Conservation (phyloP, 2,797 vertebrate species). For the Bucorvus abyssinicus region DNA sequence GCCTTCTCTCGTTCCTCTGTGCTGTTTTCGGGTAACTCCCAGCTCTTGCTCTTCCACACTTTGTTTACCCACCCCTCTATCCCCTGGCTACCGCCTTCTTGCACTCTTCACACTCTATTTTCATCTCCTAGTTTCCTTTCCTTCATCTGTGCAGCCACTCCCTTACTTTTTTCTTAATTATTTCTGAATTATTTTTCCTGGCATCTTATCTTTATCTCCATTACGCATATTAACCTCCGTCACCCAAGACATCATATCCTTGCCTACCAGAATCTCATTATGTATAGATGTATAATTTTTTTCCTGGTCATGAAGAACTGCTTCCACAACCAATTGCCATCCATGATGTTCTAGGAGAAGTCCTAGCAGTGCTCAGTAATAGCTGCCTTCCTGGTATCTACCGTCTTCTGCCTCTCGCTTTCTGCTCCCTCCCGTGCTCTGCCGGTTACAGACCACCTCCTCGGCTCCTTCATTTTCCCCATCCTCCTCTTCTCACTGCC, state of each 20-base stretch:
- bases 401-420: neutral
- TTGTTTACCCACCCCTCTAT: neutral
- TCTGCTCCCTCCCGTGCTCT: neutral
- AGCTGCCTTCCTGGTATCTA: neutral
- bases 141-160: neutral
- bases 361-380: neutral
- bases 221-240: neutral
- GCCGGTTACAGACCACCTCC: neutral
- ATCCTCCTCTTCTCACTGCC: neutral
- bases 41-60: neutral
- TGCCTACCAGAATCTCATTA: neutral
- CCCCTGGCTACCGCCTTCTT: neutral
- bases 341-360: neutral
- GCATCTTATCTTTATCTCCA: neutral
- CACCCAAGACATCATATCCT: neutral
- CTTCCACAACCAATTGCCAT: neutral
- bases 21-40: neutral
- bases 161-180: neutral
- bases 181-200: neutral
- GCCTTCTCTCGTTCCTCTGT: neutral
- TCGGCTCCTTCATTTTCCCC: neutral
- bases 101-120: neutral
- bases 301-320: neutral
- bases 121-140: neutral
- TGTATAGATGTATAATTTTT: fast-evolving